Conservation (phyloP, 2,888 invertebrate genomes). For the Diplolepis rosae region DNA sequence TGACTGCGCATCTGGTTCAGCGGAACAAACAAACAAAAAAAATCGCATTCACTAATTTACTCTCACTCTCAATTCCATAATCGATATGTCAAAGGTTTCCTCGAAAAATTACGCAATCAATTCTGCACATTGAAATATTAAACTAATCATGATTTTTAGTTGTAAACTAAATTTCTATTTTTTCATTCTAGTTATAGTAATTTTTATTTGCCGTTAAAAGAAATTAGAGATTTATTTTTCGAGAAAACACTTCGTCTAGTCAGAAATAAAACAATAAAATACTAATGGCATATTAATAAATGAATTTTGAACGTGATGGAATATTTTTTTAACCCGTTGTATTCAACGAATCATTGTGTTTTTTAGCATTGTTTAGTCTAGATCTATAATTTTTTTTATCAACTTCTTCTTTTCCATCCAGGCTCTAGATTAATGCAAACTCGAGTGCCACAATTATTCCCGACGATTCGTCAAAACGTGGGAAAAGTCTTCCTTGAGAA, state of each 20-base stretch:
- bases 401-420: neutral
- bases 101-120: neutral
- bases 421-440: neutral
- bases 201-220: neutral
- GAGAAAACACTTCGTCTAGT: neutral
- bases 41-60: constrained; percentile 60
- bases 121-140: too few relatives aligned
- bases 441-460: neutral
- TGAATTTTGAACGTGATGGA: neutral
- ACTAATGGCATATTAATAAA: constrained; percentile 1
- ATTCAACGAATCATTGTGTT: neutral
- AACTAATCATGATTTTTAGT: too few relatives aligned
- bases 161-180: too few relatives aligned
- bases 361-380: neutral
- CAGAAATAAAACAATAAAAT: neutral
- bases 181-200: too few relatives aligned
- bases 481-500: neutral
- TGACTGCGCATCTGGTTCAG: constrained; percentile 73
- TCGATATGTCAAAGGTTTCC: constrained; percentile 39
- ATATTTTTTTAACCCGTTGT: neutral
- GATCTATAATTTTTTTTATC: neutral
- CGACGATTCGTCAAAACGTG: neutral
- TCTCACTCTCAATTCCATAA: constrained; percentile 41
- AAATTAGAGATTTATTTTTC: neutral
- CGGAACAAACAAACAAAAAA: constrained; percentile 70